Percentiles rank a stretch among this genome's conserved stretches.
phyloP scores from a whole-genome alignment of 2,888 invertebrate species.

The Erebia epiphron region DNA sequence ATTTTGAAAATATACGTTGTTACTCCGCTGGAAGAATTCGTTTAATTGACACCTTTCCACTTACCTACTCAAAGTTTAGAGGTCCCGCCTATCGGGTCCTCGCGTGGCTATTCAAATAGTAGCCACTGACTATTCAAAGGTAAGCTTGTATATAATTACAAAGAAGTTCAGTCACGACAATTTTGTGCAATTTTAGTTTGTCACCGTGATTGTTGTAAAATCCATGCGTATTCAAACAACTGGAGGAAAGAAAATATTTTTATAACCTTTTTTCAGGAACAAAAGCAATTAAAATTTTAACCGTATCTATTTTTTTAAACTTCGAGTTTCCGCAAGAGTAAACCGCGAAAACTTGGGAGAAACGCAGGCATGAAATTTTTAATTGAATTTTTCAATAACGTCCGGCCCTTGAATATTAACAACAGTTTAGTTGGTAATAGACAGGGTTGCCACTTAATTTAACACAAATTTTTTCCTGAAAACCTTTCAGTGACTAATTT shows the following conservation, averaged over 20 bases:
- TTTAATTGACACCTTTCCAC: too few species aligned
- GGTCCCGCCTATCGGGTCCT: too few species aligned
- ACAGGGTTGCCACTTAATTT: background rate
- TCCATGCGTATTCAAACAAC: background rate
- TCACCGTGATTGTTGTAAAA: background rate
- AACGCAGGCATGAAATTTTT: slow-evolving; percentile 47
- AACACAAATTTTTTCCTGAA: background rate
- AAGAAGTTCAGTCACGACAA: background rate
- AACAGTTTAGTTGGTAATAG: slow-evolving; percentile 47
- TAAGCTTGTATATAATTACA: background rate
- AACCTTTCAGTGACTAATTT: background rate
- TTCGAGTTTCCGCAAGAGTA: slow-evolving; percentile 28
- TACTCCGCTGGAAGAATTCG: too few species aligned
- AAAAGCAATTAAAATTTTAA: slow-evolving; percentile 39
- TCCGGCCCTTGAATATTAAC: slow-evolving; percentile 47
- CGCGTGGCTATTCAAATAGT: too few species aligned
- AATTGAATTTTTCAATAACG: slow-evolving; percentile 65
- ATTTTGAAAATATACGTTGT: too few species aligned
- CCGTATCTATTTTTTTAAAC: slow-evolving; percentile 41
- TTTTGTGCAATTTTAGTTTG: background rate
- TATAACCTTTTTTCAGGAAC: slow-evolving; percentile 27
- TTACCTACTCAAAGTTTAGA: too few species aligned
- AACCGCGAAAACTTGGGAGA: slow-evolving; percentile 36
- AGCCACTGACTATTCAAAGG: too few species aligned
- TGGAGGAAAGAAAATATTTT: background rate